phyloP scores from a whole-genome alignment of 2,888 invertebrate genomes.

The Meliscaeva auricollis region DNA sequence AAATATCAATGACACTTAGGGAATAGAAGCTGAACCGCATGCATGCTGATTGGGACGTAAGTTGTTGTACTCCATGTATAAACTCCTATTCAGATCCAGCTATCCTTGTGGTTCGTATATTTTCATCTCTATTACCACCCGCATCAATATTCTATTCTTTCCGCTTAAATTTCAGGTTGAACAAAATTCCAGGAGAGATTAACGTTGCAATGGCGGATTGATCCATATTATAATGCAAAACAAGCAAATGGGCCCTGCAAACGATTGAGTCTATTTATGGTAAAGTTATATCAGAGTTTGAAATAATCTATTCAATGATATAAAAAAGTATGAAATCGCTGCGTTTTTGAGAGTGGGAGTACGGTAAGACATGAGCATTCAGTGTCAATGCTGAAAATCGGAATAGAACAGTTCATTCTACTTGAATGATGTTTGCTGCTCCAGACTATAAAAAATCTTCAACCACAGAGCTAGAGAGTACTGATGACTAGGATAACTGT shows the following conservation, averaged over 20 bases:
- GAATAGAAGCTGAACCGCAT: slow-evolving; percentile 58
- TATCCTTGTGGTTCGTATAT: background rate
- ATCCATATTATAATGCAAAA: background rate
- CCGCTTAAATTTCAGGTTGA: slow-evolving; percentile 14
- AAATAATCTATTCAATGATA: too few species aligned
- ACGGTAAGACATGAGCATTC: too few species aligned
- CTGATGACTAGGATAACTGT: too few species aligned
- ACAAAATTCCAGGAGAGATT: slow-evolving; percentile 38
- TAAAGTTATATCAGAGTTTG: too few species aligned
- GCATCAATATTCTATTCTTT: background rate
- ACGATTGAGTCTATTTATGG: too few species aligned
- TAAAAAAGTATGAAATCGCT: too few species aligned
- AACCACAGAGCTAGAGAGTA: too few species aligned
- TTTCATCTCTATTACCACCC: background rate
- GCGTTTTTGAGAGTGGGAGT: too few species aligned
- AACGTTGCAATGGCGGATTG: background rate
- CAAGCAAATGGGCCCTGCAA: background rate
- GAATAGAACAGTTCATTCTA: too few species aligned
- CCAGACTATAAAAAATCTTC: too few species aligned
- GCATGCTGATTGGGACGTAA: slow-evolving; percentile 66
- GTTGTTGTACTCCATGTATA: slow-evolving; percentile 1
- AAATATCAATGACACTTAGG: slow-evolving; percentile 68
- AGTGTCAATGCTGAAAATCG: too few species aligned
- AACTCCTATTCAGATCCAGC: background rate
- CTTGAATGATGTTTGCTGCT: too few species aligned